Evolutionary conservation across 2,113 vertebrate species (phyloP).

Genomic region (Odontesthes bonariensis): DNA sequence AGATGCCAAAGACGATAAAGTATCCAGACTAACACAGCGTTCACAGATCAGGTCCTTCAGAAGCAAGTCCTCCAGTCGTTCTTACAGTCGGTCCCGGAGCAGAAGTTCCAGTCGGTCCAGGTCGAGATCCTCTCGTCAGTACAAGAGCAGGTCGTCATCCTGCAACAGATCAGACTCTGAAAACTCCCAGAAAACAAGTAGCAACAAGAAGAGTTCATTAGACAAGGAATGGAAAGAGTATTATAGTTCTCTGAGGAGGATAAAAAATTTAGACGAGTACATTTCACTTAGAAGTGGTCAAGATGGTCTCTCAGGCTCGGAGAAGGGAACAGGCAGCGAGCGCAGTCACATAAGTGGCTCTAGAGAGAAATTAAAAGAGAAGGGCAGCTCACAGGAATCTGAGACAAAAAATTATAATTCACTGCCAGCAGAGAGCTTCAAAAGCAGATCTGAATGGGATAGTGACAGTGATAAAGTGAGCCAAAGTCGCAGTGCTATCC

Average conservation of each 20-base stretch:
- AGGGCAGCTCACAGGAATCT: constrained; percentile 46
- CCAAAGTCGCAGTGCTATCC: constrained; percentile 56
- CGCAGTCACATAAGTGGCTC: constrained; percentile 44
- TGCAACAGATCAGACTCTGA: constrained; percentile 87
- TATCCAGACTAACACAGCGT: constrained; percentile 73
- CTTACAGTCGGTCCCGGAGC: constrained; percentile 87
- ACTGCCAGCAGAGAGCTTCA: constrained; percentile 65
- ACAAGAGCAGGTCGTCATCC: constrained; percentile 83
- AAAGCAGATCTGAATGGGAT: constrained; percentile 77
- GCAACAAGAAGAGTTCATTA: constrained; percentile 69
- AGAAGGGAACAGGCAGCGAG: constrained; percentile 54
- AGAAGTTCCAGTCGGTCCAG: constrained; percentile 85
- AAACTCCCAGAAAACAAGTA: constrained; percentile 78
- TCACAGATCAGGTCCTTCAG: constrained; percentile 87
- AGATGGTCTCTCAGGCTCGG: constrained; percentile 51
- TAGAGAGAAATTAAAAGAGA: constrained; percentile 45
- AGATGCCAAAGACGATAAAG: constrained; percentile 81
- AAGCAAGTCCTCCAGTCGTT: constrained; percentile 87
- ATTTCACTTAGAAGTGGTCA: constrained; percentile 35
- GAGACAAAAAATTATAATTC: constrained; percentile 65
- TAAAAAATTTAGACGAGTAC: constrained; percentile 76
- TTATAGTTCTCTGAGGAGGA: constrained; percentile 76
- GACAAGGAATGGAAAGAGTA: constrained; percentile 76
- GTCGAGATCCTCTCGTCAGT: constrained; percentile 80
- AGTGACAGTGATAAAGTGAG: constrained; percentile 77